Evolutionary conservation across 2,888 invertebrate genomes (phyloP).

Genomic region (Pseudoips prasinana): DNA sequence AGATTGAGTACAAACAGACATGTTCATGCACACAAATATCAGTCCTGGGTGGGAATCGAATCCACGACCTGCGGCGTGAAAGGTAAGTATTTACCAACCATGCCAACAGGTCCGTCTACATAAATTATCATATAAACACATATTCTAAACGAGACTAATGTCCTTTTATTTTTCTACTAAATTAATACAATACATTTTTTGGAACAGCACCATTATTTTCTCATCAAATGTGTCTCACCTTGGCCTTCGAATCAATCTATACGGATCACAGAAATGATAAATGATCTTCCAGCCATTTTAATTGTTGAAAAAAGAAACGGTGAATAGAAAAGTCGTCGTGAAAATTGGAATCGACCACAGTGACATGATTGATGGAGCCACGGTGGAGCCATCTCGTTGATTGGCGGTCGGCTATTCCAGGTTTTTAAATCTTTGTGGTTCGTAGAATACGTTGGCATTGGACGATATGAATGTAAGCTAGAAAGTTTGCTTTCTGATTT

Average conservation of each 20-base stretch:
- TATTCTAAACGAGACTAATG: no score
- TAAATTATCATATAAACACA: no score
- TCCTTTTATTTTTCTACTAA: no score
- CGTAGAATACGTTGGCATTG: slow-evolving; percentile 10
- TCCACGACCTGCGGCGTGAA: no score
- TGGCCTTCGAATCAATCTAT: slow-evolving; percentile 9
- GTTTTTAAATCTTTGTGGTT: slow-evolving; percentile 18
- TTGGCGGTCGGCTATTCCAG: slow-evolving; percentile 52
- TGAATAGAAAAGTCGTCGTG: slow-evolving; percentile 25
- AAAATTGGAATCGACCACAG: slow-evolving; percentile 53
- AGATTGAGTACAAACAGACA: no score
- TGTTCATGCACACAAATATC: no score
- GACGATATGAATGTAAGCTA: no score
- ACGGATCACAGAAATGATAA: slow-evolving; percentile 11
- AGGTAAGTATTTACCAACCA: no score
- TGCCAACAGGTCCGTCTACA: no score
- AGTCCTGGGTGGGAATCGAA: no score
- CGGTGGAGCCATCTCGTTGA: slow-evolving; percentile 62
- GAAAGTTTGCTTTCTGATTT: no score
- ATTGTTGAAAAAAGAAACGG: slow-evolving; percentile 18
- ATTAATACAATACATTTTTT: no score
- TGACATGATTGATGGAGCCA: slow-evolving; percentile 63
- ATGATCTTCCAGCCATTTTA: slow-evolving; percentile 14
- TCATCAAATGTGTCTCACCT: neutral
- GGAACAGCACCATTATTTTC: neutral